These are phyloP conservation scores for Amphimallon solstitiale DNA, from an alignment of 2,888 invertebrate species.

Conservation along the genomic window DNA sequence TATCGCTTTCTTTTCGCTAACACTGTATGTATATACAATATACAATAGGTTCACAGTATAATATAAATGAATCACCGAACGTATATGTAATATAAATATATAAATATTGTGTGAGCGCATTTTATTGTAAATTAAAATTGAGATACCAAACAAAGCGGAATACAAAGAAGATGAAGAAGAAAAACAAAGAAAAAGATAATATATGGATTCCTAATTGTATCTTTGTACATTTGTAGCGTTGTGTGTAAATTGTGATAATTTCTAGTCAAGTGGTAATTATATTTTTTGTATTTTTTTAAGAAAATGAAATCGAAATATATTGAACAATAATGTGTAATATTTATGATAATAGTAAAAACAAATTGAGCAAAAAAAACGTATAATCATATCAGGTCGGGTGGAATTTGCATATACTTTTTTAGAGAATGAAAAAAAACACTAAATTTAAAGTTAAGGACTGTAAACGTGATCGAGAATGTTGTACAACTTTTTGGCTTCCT, in stretches of 20 bases:
- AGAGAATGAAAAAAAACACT: background rate
- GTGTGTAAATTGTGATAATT: constrained; percentile 39
- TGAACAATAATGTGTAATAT: background rate
- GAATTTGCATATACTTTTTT: background rate
- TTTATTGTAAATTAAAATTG: too few relatives aligned
- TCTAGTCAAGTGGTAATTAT: constrained; percentile 34
- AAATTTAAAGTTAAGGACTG: background rate
- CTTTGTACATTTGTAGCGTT: constrained; percentile 19
- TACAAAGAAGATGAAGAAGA: too few relatives aligned
- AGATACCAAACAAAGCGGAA: too few relatives aligned
- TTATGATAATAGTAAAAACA: background rate
- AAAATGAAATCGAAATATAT: background rate
- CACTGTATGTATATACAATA: too few relatives aligned
- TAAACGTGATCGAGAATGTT: background rate
- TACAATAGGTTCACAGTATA: too few relatives aligned
- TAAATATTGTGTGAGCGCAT: too few relatives aligned
- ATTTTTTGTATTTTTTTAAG: constrained; percentile 25
- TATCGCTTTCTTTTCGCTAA: too few relatives aligned
- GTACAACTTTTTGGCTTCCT: constrained; percentile 23
- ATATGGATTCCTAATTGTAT: too few relatives aligned
- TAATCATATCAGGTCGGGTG: background rate
- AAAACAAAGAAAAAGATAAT: too few relatives aligned
- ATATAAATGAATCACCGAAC: too few relatives aligned
- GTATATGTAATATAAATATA: too few relatives aligned
- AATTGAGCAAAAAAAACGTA: background rate